Conservation (phyloP, 2,888 invertebrate genomes). For the Caenorhabditis sp. region DNA sequence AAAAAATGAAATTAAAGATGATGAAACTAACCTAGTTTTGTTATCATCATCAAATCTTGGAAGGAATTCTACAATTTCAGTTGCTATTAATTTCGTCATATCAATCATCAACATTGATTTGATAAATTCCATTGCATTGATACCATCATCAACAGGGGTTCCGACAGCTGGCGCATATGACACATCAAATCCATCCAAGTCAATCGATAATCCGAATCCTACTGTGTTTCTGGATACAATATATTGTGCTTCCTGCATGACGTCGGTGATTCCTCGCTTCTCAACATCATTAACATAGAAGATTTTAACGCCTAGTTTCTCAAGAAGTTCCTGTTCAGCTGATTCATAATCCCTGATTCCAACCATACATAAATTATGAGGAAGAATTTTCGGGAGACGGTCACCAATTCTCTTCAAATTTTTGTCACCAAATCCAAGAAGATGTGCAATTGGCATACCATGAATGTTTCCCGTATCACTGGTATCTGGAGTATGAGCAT, state of each 20-base stretch:
- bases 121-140: slow-evolving; percentile 62
- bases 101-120: slow-evolving; percentile 57
- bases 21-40: slow-evolving; percentile 47
- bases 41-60: slow-evolving; percentile 55
- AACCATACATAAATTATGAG: slow-evolving; percentile 60
- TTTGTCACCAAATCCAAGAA: slow-evolving; percentile 60
- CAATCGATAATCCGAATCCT: slow-evolving; percentile 63
- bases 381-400: slow-evolving; percentile 55
- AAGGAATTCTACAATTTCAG: slow-evolving; percentile 65
- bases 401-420: slow-evolving; percentile 49
- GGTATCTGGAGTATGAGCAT: slow-evolving; percentile 59
- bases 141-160: slow-evolving; percentile 59
- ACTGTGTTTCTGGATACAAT: slow-evolving; percentile 54
- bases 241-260: slow-evolving; percentile 62
- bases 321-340: slow-evolving; percentile 62
- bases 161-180: slow-evolving; percentile 63
- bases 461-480: slow-evolving; percentile 63
- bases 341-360: slow-evolving; percentile 63
- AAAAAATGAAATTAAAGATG: neutral
- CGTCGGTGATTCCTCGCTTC: slow-evolving; percentile 55
- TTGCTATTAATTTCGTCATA: slow-evolving; percentile 56
- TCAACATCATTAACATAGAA: slow-evolving; percentile 63
- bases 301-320: slow-evolving; percentile 59
- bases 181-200: slow-evolving; percentile 65
- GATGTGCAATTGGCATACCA: slow-evolving; percentile 66